A percentile compares a stretch with the other conserved stretches of the same genome.
Evolutionary conservation across 2,888 invertebrate species (phyloP).

Genomic region (Meta bourneti): DNA sequence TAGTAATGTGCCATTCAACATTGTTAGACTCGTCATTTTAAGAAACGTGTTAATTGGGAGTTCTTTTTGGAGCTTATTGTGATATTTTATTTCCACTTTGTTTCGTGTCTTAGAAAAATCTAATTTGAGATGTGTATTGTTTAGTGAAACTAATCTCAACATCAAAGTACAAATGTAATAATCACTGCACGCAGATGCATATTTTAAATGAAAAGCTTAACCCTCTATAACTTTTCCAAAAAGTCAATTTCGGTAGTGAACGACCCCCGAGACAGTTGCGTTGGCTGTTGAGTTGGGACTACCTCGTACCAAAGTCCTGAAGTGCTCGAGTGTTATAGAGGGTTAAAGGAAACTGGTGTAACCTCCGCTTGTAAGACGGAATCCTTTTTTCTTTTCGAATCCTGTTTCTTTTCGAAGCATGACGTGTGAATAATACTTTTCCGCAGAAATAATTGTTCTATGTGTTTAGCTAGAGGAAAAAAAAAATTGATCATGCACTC

Average conservation of each 20-base stretch:
- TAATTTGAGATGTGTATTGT: slow-evolving; percentile 33
- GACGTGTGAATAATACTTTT: slow-evolving; percentile 56
- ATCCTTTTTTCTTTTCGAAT: slow-evolving; percentile 8
- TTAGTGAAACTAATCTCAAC: slow-evolving; percentile 46
- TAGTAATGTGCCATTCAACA: not conserved
- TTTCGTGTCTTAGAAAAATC: slow-evolving; percentile 17
- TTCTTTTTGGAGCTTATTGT: slow-evolving; percentile 49
- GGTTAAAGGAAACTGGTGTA: not conserved
- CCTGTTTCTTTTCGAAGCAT: slow-evolving; percentile 40
- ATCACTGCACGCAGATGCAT: slow-evolving; percentile 40
- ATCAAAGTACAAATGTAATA: slow-evolving; percentile 72
- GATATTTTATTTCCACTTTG: slow-evolving; percentile 62
- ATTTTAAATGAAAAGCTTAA: not conserved
- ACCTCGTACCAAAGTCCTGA: not conserved
- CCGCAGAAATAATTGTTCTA: slow-evolving; percentile 56
- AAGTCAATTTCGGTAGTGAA: no score
- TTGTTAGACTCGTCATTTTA: not conserved
- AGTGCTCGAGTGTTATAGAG: not conserved
- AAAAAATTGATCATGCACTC: slow-evolving; percentile 57
- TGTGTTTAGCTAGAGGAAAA: slow-evolving; percentile 66
- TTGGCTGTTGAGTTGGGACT: not conserved
- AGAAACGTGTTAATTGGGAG: not conserved
- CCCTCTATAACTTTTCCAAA: not conserved
- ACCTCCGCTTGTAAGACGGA: not conserved
- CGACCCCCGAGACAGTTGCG: not conserved